Evolutionary conservation across 1,140 invertebrate genomes (phyloP).

Genomic region (Piezodorus guildinii): DNA sequence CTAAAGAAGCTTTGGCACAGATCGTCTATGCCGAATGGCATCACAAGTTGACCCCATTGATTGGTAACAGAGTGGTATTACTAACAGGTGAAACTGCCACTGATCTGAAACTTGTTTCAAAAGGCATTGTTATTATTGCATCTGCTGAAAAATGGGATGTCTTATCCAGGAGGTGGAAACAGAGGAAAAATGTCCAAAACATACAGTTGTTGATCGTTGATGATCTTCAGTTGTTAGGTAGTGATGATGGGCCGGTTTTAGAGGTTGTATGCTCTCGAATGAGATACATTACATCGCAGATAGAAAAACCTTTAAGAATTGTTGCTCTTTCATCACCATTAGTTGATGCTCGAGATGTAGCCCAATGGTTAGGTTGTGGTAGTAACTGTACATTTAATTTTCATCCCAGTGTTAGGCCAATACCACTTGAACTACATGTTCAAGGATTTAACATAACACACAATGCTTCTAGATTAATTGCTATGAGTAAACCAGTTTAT

Average conservation of each 20-base stretch:
- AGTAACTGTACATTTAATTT: conserved; percentile 94
- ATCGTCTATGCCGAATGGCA: conserved; percentile 86
- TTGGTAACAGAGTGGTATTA: conserved; percentile 81
- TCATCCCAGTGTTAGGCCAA: conserved; percentile 90
- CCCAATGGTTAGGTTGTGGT: conserved; percentile 92
- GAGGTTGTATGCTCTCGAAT: conserved; percentile 97
- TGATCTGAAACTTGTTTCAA: conserved; percentile 83
- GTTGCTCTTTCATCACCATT: conserved; percentile 90
- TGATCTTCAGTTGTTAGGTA: conserved; percentile 80
- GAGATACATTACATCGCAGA: conserved; percentile 93
- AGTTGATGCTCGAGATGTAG: conserved; percentile 88
- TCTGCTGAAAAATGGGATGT: conserved; percentile 99
- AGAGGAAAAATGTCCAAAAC: conserved; percentile 95
- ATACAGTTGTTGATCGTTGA: conserved; percentile 95
- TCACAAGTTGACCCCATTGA: conserved; percentile 64
- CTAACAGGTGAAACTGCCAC: conserved; percentile 97
- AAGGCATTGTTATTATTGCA: conserved; percentile 89
- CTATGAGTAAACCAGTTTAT: conserved; percentile 96
- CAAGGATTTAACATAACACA: conserved; percentile 97
- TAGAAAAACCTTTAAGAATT: conserved; percentile 86
- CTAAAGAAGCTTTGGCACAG: conserved; percentile 84
- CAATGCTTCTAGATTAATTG: conserved; percentile 84
- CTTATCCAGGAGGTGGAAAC: conserved; percentile 94
- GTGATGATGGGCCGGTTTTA: conserved; percentile 81
- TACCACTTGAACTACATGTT: conserved; percentile 90